These are phyloP conservation scores for Loxodonta africana DNA, from an alignment of 2,113 vertebrate species.

Conservation along the genomic window DNA sequence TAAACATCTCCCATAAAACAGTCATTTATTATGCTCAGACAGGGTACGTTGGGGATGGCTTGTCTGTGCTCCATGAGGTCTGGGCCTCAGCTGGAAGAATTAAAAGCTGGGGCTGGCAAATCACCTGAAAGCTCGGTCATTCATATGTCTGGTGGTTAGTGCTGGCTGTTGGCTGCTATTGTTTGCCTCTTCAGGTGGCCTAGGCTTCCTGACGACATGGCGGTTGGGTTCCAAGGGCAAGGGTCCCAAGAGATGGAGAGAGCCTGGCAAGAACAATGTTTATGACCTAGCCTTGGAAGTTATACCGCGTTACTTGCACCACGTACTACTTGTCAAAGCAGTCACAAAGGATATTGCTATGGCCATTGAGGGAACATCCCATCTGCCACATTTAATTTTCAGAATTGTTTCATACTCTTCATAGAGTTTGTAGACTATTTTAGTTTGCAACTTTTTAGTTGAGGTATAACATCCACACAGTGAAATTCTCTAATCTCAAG, in stretches of 20 bases:
- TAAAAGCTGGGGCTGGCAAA: not conserved
- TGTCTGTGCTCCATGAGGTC: not conserved
- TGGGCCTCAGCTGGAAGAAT: not conserved
- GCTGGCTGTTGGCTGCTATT: rapidly evolving
- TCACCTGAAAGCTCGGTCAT: not conserved
- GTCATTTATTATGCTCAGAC: not conserved
- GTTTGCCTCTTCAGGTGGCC: not conserved
- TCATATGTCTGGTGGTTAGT: not conserved
- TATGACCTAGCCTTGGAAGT: not conserved
- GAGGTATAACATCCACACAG: too few species aligned
- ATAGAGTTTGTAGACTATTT: not conserved
- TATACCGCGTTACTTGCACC: not conserved
- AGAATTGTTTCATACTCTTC: not conserved
- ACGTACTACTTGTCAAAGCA: not conserved
- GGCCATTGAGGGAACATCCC: not conserved
- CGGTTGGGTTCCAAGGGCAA: not conserved
- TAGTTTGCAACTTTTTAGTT: not conserved
- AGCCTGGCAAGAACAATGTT: not conserved
- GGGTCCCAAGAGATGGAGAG: not conserved
- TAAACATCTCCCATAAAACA: not conserved
- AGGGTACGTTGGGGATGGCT: not conserved
- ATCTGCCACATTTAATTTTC: not conserved
- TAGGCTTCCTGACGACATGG: not conserved
- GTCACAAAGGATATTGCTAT: not conserved
- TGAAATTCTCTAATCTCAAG: not conserved